A percentile compares a stretch with the other conserved stretches of the same genome.
Conservation (phyloP, 2,113 vertebrate species). For the Catagonus wagneri region DNA sequence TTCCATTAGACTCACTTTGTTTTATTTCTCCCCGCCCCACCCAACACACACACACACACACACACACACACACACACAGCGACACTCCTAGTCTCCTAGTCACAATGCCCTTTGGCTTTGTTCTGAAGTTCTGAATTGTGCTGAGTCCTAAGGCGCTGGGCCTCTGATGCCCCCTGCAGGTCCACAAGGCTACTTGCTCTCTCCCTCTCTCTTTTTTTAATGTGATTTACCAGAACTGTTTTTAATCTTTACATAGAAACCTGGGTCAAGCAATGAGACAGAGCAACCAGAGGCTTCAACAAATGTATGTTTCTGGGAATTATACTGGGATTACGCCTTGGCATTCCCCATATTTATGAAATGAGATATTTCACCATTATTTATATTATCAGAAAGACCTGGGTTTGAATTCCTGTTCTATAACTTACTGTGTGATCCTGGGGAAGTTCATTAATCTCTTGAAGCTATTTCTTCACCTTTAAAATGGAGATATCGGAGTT, state of each 20-base stretch:
- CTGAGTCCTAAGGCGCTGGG: not conserved
- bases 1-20: not conserved
- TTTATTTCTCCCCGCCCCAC: not conserved
- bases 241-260: not conserved
- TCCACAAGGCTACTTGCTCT: not conserved
- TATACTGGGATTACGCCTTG: not conserved
- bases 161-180: constrained; percentile 21
- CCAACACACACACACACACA: not conserved
- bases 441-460: not conserved
- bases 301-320: not conserved
- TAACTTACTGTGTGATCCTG: not conserved
- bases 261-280: not conserved
- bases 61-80: not conserved
- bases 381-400: not conserved
- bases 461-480: not conserved
- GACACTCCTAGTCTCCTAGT: not conserved
- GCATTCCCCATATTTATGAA: not conserved
- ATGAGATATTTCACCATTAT: not conserved
- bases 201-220: not conserved
- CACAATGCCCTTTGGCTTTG: not conserved
- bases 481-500: not conserved
- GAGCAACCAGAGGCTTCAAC: not conserved
- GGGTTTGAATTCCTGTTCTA: constrained; percentile 13
- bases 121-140: not conserved
- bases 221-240: not conserved